phyloP scores from a whole-genome alignment of 2,797 vertebrate species.

The Phoeniculus purpureus region DNA sequence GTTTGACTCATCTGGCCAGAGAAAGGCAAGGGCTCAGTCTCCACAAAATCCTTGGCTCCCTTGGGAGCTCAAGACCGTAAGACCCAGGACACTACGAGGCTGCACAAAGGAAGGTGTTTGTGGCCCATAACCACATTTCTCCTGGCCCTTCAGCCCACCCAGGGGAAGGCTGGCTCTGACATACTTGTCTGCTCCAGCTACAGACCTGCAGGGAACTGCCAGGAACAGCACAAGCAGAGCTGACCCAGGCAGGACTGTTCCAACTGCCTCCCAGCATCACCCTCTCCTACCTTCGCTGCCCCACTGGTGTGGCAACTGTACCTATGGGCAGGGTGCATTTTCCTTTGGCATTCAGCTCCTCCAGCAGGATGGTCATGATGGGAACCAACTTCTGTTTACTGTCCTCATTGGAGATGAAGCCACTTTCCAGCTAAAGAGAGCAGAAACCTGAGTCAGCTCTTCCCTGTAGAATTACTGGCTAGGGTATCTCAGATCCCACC shows the following conservation, averaged over 20 bases:
- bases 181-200: neutral
- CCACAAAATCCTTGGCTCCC: neutral
- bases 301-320: accelerated
- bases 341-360: constrained; percentile 94
- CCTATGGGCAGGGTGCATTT: constrained; percentile 94
- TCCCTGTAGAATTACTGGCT: accelerated
- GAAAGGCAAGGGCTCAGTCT: neutral
- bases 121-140: neutral
- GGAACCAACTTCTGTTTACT: constrained; percentile 96
- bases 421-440: constrained; percentile 89
- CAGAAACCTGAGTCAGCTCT: neutral
- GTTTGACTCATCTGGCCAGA: constrained; percentile 91
- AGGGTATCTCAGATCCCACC: accelerated
- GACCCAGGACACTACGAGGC: neutral
- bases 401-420: constrained; percentile 96
- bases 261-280: neutral
- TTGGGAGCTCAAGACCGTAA: accelerated
- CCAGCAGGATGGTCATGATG: constrained; percentile 95
- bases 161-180: neutral
- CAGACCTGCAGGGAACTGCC: neutral
- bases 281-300: accelerated
- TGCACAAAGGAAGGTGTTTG: accelerated
- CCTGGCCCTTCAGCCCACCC: accelerated
- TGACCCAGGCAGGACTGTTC: accelerated
- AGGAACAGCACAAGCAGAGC: neutral